Evolutionary conservation across 1,140 invertebrate genomes (phyloP), one percentile per base, ranked within the genome.

Genomic region (Tigriopus japonicus): DNA sequence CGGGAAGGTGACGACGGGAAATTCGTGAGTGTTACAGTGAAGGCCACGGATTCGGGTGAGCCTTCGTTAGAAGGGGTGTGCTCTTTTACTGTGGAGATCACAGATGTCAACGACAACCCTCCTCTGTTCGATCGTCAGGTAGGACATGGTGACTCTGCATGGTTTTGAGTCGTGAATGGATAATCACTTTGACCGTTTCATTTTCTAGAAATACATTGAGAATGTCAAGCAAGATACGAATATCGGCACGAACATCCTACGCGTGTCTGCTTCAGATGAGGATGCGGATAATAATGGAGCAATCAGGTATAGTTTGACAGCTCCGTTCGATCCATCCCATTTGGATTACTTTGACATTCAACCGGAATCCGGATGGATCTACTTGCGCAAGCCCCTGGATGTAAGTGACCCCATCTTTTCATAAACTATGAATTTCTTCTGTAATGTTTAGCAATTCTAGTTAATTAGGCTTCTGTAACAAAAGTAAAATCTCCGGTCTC

Each of bases 221-320:
- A 92, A 93, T 73, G 88, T 94, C 12, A 93, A 93, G 73, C 90
- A 94, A 78, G 90, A 94, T 69, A 90, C 89, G 21, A 91, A 87
- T 72, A 89, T 91, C 65, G 89, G 89, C 45, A 92, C 87, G 35
- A 93, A 92, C 71, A 93, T 94, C 65, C 73, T 94, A 52, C 79
- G 89, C 68, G 88, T 94, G 5, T 93, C 88, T 2, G 90, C 90
- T 63, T 91, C 87, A 42, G 90, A 94, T 69, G 89, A 93, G 72
- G 90, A 94, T 77, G 89, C 89, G 28, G 90, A 93, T 69, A 91
- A 92, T 70, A 93, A 94, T 71, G 89, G 90, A 14, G 72, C 69
- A n/a, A 72, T 74, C 42, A 62, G 70, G 9, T 73, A 73, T 63
- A 87, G 86, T 24, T 71, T 93, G 52, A 88, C 83, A 64, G 85